Conservation (phyloP, 2,888 invertebrate species). For the Sarcophaga rosellei region DNA sequence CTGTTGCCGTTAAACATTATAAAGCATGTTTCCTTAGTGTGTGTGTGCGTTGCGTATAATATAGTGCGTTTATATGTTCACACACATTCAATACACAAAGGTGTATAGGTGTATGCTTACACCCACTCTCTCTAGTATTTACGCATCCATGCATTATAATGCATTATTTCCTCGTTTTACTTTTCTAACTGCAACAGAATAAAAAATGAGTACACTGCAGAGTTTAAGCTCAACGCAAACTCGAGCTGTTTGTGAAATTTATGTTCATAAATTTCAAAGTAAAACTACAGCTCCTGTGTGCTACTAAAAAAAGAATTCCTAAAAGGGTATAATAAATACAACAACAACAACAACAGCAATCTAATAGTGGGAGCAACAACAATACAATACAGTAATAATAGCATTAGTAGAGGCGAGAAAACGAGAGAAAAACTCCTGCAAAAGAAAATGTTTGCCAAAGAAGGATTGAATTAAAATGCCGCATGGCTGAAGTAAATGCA, state of each 20-base stretch:
- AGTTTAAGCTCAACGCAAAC: conserved; percentile 62
- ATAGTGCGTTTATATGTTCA: background rate
- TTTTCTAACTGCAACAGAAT: conserved; percentile 42
- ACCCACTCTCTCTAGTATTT: conserved; percentile 28
- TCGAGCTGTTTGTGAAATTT: conserved; percentile 67
- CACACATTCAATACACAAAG: background rate
- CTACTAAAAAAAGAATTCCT: conserved; percentile 22
- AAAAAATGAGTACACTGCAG: conserved; percentile 37
- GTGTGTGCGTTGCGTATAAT: background rate
- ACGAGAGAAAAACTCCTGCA: background rate
- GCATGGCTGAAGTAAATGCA: too few species aligned
- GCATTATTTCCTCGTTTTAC: conserved; percentile 46
- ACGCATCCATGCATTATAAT: conserved; percentile 64
- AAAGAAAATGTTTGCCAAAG: background rate
- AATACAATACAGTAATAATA: conserved; percentile 10
- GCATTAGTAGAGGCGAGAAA: conserved; percentile 1
- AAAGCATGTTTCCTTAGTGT: conserved; percentile 1
- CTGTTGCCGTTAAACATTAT: conserved; percentile 54
- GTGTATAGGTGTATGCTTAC: background rate
- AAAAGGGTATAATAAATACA: conserved; percentile 52
- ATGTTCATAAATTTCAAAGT: conserved; percentile 65
- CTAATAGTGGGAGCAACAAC: conserved; percentile 7
- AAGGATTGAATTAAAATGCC: too few species aligned
- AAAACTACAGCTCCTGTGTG: conserved; percentile 38
- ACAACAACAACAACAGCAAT: conserved; percentile 36